Evolutionary conservation across 92 coral and sea anemone genomes (phyloP), one percentile per base, ranked within the genome.

Genomic region (Blastomussa wellsi): DNA sequence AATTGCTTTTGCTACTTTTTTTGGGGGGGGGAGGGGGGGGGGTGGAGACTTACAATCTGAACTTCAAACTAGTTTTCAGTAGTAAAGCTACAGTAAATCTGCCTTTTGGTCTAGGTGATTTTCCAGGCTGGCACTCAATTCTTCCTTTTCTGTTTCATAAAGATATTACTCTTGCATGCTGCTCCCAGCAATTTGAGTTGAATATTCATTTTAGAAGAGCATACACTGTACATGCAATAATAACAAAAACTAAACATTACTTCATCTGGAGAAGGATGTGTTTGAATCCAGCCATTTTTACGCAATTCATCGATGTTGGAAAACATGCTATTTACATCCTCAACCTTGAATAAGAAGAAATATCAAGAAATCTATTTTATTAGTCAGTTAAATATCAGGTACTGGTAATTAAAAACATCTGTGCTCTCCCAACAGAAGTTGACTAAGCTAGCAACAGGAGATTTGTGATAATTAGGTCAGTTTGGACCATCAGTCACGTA

Each of bases 211-310:
- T 10, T 72, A 72, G 14, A 20, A 36, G 49, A 15, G 26, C 33
- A 62, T 12, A 62, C 68, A 62, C 35, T 62, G 35, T 7, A 59
- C 66, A 59, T 0, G n/a, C 17, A 53, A 53, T 53, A 53, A 15
- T 19, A 29, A 17, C 52, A 24, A 41, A 7, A 44, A 48, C 47
- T 20, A 2, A 35, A 12, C 8, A 24, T 35, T 62, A 89, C 95
- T 91, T 92, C 95, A 75, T 92, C 95, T 76, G 65, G 49, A 15
- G 72, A 57, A 22, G 92, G 76, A 4, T 91, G 86, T 55, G 72
- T 88, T 51, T 89, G 98, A 4, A 85, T 83, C 99, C 99, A 97
- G 64, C 91, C 92, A 87, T 94, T 97, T 82, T 83, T 88, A 68
- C 98, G 88, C 26, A 94, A 89, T 71, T 92, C 98, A 75, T 97